Evolutionary conservation across 2,113 vertebrate species (phyloP).

Genomic region (Turdus rufiventris): DNA sequence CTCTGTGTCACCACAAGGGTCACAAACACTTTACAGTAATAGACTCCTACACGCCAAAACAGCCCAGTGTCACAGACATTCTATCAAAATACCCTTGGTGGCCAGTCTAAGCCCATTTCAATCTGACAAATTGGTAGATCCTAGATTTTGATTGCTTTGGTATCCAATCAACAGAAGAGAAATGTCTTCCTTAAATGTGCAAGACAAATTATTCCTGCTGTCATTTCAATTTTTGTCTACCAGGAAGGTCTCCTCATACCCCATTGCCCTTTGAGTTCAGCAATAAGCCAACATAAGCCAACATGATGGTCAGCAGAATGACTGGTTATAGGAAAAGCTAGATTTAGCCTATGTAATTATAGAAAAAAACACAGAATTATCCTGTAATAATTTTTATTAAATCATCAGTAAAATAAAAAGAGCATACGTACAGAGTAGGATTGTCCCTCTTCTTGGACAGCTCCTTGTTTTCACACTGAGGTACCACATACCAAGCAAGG

Average conservation of each 20-base stretch:
- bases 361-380: background rate
- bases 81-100: background rate
- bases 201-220: background rate
- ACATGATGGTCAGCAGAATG: background rate
- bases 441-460: background rate
- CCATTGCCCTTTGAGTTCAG: background rate
- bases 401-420: background rate
- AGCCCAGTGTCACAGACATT: background rate
- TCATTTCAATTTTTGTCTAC: background rate
- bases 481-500: fast-evolving
- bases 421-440: background rate
- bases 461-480: background rate
- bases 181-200: background rate
- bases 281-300: background rate
- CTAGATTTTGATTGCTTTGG: background rate
- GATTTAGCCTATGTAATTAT: background rate
- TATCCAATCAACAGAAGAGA: background rate
- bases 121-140: background rate
- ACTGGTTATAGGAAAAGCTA: background rate
- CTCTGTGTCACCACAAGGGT: background rate
- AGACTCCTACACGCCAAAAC: background rate
- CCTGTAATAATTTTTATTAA: background rate
- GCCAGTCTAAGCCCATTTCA: background rate
- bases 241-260: fast-evolving
- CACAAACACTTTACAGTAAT: background rate